Evolutionary conservation across 2,113 vertebrate genomes (phyloP).

Genomic region (Amazona vittata): DNA sequence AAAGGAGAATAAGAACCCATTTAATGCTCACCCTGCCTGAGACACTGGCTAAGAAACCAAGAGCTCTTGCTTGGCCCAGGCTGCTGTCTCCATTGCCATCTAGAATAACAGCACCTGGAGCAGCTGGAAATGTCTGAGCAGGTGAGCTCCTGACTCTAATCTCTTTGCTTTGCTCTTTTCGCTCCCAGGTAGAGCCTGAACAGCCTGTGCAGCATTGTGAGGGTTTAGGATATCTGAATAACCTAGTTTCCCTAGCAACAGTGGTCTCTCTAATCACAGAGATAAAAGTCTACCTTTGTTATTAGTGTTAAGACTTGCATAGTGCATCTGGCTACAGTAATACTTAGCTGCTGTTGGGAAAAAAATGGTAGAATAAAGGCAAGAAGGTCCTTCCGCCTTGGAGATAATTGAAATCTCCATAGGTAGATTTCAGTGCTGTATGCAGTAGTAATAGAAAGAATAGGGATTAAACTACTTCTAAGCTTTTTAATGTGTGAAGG

Average conservation of each 20-base stretch:
- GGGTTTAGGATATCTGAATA: not conserved
- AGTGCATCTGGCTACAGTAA: not conserved
- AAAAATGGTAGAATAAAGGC: not conserved
- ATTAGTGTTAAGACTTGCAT: not conserved
- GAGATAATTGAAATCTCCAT: not conserved
- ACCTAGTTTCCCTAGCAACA: slow-evolving; percentile 52
- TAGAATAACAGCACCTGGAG: not conserved
- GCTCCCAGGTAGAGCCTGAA: not conserved
- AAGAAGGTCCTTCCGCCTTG: not conserved
- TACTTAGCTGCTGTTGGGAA: not conserved
- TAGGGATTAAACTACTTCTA: not conserved
- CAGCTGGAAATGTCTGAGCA: not conserved
- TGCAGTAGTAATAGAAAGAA: not conserved
- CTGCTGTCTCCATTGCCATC: not conserved
- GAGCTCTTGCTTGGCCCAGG: not conserved
- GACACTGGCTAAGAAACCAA: not conserved
- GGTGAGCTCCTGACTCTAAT: not conserved
- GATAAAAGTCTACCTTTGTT: not conserved
- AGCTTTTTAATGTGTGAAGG: slow-evolving; percentile 25
- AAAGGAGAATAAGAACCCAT: not conserved
- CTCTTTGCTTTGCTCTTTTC: not conserved
- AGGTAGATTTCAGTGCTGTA: not conserved
- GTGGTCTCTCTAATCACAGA: not conserved
- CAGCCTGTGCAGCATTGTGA: not conserved
- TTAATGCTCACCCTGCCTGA: not conserved